These are phyloP conservation scores for Lasiurus borealis DNA, from an alignment of 2,113 vertebrate genomes.

Conservation along the genomic window DNA sequence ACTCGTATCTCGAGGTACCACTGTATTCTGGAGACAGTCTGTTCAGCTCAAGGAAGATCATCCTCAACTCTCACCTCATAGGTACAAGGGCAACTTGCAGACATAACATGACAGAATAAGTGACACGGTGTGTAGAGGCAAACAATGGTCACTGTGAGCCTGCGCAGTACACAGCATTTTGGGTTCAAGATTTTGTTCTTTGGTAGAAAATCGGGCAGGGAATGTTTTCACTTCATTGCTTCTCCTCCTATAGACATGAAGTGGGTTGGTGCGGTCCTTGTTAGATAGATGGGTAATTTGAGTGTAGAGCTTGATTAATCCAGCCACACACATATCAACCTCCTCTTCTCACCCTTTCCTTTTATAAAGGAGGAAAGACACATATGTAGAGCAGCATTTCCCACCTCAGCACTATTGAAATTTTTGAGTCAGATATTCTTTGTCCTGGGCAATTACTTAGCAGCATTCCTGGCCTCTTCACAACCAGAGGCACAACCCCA, in stretches of 20 bases:
- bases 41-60: neutral
- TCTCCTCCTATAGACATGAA: neutral
- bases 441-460: neutral
- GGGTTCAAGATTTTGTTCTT: neutral
- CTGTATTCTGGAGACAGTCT: neutral
- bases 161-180: neutral
- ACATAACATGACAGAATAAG: neutral
- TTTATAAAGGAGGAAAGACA: neutral
- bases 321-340: neutral
- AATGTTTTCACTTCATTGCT: neutral
- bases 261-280: neutral
- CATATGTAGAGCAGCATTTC: neutral
- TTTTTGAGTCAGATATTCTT: neutral
- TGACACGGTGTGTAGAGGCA: neutral
- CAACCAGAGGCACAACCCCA: neutral
- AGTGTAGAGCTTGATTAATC: neutral
- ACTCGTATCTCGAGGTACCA: too few relatives aligned
- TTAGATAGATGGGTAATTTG: neutral
- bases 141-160: neutral
- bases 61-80: neutral
- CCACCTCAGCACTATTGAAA: neutral
- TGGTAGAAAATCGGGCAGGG: neutral
- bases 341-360: neutral
- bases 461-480: neutral
- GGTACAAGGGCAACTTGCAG: neutral